Evolutionary conservation across 1,140 invertebrate genomes (phyloP).

Genomic region (Latrodectus geometricus): DNA sequence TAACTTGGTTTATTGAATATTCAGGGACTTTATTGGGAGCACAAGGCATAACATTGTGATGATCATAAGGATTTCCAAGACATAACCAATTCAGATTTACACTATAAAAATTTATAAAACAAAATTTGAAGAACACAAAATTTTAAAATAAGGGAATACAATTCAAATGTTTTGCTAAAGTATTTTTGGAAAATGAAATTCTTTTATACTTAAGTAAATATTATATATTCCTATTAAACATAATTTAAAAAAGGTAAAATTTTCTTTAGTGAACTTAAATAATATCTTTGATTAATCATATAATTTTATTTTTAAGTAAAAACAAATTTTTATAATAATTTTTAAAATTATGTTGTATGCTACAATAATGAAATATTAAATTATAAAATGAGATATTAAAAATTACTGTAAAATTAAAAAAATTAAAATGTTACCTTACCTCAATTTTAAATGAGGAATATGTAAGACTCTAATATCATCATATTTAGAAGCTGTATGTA

Average conservation of each 20-base stretch:
- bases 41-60: constrained; percentile 95
- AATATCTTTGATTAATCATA: neutral
- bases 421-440: constrained; percentile 66
- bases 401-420: neutral
- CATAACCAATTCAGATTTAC: constrained; percentile 93
- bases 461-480: constrained; percentile 94
- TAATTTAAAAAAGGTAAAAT: neutral
- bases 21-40: constrained; percentile 96
- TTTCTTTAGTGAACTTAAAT: neutral
- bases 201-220: too few species aligned
- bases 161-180: too few species aligned
- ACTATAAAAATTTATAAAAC: constrained; percentile 67
- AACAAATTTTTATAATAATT: too few species aligned
- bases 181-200: too few species aligned
- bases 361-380: too few species aligned
- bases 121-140: too few species aligned
- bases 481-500: constrained; percentile 97
- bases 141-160: too few species aligned
- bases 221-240: neutral
- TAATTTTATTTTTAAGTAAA: neutral
- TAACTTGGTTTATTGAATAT: constrained; percentile 92
- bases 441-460: constrained; percentile 87
- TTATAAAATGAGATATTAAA: too few species aligned
- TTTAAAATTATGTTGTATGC: too few species aligned
- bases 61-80: constrained; percentile 92